Percentiles rank a stretch among this genome's conserved stretches.
phyloP scores from a whole-genome alignment of 2,797 vertebrate species.

The Gadopsis marmoratus region DNA sequence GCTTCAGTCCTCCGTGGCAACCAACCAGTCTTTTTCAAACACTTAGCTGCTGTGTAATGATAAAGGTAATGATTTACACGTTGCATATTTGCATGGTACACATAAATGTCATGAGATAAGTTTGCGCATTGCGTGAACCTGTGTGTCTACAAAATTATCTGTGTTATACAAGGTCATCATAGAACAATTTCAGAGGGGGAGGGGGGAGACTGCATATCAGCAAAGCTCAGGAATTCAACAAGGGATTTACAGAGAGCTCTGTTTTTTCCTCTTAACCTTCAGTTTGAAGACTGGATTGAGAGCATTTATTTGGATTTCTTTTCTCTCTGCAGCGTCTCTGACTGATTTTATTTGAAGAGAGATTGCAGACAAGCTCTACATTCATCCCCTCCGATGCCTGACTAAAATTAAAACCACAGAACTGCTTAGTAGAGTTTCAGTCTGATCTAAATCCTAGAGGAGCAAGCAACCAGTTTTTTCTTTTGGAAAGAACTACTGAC shows the following conservation, averaged over 20 bases:
- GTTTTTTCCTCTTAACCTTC: constrained; percentile 4
- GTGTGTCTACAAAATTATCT: constrained; percentile 17
- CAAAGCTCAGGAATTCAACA: constrained; percentile 36
- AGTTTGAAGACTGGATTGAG: constrained; percentile 22
- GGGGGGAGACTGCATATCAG: constrained; percentile 20
- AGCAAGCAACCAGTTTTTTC: constrained; percentile 35
- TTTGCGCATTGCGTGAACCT: constrained; percentile 12
- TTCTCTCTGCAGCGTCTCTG: constrained; percentile 3
- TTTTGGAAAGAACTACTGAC: constrained; percentile 54
- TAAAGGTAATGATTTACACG: constrained; percentile 30
- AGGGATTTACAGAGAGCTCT: constrained; percentile 33
- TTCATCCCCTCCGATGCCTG: constrained; percentile 41
- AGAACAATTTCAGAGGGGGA: background rate
- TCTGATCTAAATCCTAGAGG: constrained; percentile 59
- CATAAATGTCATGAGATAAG: constrained; percentile 13
- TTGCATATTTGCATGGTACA: constrained; percentile 16
- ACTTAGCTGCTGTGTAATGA: background rate
- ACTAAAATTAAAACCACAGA: constrained; percentile 67
- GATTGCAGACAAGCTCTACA: constrained; percentile 35
- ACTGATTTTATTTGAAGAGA: constrained; percentile 50
- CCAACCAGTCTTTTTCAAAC: constrained; percentile 29
- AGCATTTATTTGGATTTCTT: constrained; percentile 38
- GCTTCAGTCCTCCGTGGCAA: constrained; percentile 32
- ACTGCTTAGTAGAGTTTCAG: constrained; percentile 60
- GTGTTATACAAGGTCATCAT: constrained; percentile 43